Base-by-base conservation (phyloP, 2,888 invertebrate species). In the Catocala fraxini region DNA sequence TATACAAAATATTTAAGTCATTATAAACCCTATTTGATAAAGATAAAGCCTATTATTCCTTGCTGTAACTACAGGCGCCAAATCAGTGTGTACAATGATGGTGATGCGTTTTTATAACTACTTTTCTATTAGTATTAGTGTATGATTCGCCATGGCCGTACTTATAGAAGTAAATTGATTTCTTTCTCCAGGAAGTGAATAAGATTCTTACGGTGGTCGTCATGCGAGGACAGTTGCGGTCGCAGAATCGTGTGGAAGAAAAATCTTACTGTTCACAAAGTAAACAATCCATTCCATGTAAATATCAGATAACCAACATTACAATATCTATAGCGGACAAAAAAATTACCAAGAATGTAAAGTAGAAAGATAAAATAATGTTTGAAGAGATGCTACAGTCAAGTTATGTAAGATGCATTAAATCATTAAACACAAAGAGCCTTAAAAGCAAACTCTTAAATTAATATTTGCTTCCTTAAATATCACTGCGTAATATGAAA, bases 141-240 rank as follows among this genome's bases (percentile, higher is more conserved):
- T 58, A 63, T 61, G 47, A 72, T 72, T 69, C 47, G 55, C 54
- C 61, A 68, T 55, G 70, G 75, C 60, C 25, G 67, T 71, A 65
- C 59, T 65, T 73, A 63, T 63, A 71, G 61, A 64, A 59, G 65
- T 67, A 73, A 77, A 82, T 80, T 74, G 76, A 81, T 82, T 79
- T 75, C 73, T 79, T 70, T 73, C 72, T 65, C 68, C 65, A 79
- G 80, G 83, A 82, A 83, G 71, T 73, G 51, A 64, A 71, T 66
- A 54, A 62, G 51, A 65, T 83, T 84, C 84, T 71, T 82, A 83
- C 80, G 78, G 65, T 68, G 71, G 56, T 58, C 74, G 77, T 80
- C 83, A 82, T 79, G 83, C 79, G 73, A 79, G 79, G 81, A 67
- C 78, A 80, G 77, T 70, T 79, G 77, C 68, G 75, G 75, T 77